Percentiles rank a stretch among this genome's conserved stretches.
Evolutionary conservation across 2,113 vertebrate species (phyloP).

Genomic region (Alligator mississippiensis): DNA sequence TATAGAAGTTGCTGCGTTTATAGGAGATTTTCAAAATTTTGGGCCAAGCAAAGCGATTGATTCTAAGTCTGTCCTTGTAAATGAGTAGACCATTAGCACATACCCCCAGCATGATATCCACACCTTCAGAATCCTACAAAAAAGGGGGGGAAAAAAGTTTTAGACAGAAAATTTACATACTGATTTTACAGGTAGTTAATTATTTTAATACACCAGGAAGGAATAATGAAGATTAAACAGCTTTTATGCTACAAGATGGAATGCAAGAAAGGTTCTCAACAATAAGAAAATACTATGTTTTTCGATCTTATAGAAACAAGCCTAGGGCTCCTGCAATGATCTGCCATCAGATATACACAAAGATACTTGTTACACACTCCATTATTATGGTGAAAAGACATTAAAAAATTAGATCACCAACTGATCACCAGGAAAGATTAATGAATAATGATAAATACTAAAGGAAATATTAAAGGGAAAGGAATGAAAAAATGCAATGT

Average conservation of each 20-base stretch:
- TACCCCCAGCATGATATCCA: conserved; percentile 98
- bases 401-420: background rate
- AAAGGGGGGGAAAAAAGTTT: background rate
- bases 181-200: background rate
- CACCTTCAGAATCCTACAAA: conserved; percentile 93
- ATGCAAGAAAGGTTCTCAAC: background rate
- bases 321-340: background rate
- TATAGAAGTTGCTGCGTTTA: conserved; percentile 98
- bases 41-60: conserved; percentile 99
- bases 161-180: background rate
- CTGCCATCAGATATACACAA: background rate
- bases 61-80: conserved; percentile 97
- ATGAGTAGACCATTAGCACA: conserved; percentile 96
- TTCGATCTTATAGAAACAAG: background rate
- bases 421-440: background rate
- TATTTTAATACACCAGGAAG: background rate
- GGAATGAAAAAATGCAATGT: background rate
- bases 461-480: background rate
- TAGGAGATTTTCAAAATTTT: conserved; percentile 99
- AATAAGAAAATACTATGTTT: background rate
- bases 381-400: background rate
- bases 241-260: background rate
- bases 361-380: background rate
- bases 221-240: background rate
- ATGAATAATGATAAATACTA: background rate